phyloP scores from a whole-genome alignment of 2,113 vertebrate genomes.

The Ptilorrhoa leucosticta region DNA sequence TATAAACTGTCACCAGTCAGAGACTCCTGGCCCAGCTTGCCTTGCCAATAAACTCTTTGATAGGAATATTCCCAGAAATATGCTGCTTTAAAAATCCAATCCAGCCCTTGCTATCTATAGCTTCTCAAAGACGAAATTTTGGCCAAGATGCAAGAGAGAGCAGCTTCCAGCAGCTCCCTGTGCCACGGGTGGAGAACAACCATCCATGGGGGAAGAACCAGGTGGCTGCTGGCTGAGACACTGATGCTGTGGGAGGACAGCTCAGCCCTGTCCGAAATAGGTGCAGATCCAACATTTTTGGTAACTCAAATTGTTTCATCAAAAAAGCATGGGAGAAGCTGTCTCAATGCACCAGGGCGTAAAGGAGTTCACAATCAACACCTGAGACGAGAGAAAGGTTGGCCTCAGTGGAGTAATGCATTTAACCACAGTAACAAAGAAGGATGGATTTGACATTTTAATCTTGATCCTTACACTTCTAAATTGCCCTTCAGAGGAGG shows the following conservation, averaged over 20 bases:
- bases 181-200: neutral
- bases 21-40: neutral
- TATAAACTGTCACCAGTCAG: neutral
- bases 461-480: neutral
- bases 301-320: neutral
- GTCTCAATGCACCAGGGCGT: fast-evolving
- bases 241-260: neutral
- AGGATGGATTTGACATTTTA: neutral
- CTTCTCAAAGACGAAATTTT: neutral
- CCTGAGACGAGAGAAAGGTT: fast-evolving
- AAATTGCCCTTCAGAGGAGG: neutral
- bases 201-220: neutral
- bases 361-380: neutral
- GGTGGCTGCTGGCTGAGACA: neutral
- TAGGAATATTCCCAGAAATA: constrained; percentile 35
- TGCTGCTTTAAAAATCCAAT: neutral
- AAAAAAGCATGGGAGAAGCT: neutral
- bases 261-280: neutral
- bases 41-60: neutral
- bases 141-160: neutral
- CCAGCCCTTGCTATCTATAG: neutral
- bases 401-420: neutral
- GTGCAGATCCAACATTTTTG: neutral
- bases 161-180: neutral
- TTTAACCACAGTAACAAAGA: neutral